Evolutionary conservation across 2,113 vertebrate species (phyloP).

Genomic region (Sula dactylatra): DNA sequence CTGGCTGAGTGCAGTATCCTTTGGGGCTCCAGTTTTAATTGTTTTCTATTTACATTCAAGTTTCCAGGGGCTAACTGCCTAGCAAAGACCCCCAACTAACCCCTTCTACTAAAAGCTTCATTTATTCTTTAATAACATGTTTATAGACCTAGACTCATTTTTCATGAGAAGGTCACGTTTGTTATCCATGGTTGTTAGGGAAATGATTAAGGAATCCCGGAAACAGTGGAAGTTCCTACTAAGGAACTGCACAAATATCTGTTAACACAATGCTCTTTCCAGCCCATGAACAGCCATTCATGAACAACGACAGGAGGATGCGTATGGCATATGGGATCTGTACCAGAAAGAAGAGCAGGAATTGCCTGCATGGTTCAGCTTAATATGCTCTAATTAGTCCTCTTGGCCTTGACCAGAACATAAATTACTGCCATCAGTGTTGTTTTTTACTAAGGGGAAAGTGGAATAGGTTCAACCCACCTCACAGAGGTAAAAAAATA

Average conservation of each 20-base stretch:
- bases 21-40: slow-evolving; percentile 48
- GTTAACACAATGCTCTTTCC: not conserved
- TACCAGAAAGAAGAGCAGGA: slow-evolving; percentile 18
- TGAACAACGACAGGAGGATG: not conserved
- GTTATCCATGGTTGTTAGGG: slow-evolving; percentile 57
- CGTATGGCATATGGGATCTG: not conserved
- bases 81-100: slow-evolving; percentile 60
- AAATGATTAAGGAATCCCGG: slow-evolving; percentile 68
- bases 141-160: slow-evolving; percentile 52
- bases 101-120: slow-evolving; percentile 65
- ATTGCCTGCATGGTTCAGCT: not conserved
- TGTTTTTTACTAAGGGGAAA: slow-evolving; percentile 59
- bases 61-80: slow-evolving; percentile 61
- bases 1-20: slow-evolving; percentile 12
- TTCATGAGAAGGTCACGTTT: slow-evolving; percentile 59
- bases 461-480: slow-evolving; percentile 52
- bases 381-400: slow-evolving; percentile 47
- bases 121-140: slow-evolving; percentile 68
- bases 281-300: not conserved
- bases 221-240: slow-evolving; percentile 36
- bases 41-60: slow-evolving; percentile 63
- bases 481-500: slow-evolving; percentile 68
- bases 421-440: slow-evolving; percentile 53
- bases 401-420: slow-evolving; percentile 30
- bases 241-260: slow-evolving; percentile 19